phyloP scores from a whole-genome alignment of 1,140 invertebrate genomes.

The Brevipalpus yothersi region DNA sequence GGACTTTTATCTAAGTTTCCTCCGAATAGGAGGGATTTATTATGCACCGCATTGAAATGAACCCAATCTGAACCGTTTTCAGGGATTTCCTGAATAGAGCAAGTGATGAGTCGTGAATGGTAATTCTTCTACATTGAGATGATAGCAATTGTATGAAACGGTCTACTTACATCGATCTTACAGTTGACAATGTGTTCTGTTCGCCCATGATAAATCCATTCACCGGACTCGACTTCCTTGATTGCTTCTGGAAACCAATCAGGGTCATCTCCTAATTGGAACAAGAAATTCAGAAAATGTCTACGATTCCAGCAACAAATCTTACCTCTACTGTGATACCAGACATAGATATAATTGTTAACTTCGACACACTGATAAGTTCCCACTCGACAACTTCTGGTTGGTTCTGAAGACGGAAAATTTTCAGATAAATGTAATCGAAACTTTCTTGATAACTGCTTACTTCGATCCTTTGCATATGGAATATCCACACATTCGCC shows the following conservation, averaged over 20 bases:
- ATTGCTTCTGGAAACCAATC: slow-evolving; percentile 36
- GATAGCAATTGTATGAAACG: background rate
- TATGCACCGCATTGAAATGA: slow-evolving; percentile 50
- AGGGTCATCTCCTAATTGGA: slow-evolving; percentile 24
- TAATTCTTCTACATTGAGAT: background rate
- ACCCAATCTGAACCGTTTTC: slow-evolving; percentile 69
- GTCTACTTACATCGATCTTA: slow-evolving; percentile 19
- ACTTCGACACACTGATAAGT: slow-evolving; percentile 37
- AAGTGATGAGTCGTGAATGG: background rate
- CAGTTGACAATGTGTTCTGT: slow-evolving; percentile 39
- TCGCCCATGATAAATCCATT: slow-evolving; percentile 39
- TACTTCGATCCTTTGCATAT: slow-evolving; percentile 19
- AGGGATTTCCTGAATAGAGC: slow-evolving; percentile 44
- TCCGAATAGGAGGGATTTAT: slow-evolving; percentile 29
- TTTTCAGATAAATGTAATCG: background rate
- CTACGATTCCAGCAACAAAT: background rate
- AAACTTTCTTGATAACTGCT: background rate
- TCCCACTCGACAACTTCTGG: slow-evolving; percentile 21
- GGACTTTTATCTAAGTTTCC: slow-evolving; percentile 18
- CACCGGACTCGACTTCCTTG: slow-evolving; percentile 26
- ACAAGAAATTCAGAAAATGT: background rate
- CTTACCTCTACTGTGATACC: slow-evolving; percentile 46
- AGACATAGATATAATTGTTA: slow-evolving; percentile 49
- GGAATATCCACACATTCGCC: slow-evolving; percentile 45
- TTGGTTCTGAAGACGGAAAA: background rate